Evolutionary conservation across 2,113 vertebrate genomes (phyloP).

Genomic region (Neogale vison): DNA sequence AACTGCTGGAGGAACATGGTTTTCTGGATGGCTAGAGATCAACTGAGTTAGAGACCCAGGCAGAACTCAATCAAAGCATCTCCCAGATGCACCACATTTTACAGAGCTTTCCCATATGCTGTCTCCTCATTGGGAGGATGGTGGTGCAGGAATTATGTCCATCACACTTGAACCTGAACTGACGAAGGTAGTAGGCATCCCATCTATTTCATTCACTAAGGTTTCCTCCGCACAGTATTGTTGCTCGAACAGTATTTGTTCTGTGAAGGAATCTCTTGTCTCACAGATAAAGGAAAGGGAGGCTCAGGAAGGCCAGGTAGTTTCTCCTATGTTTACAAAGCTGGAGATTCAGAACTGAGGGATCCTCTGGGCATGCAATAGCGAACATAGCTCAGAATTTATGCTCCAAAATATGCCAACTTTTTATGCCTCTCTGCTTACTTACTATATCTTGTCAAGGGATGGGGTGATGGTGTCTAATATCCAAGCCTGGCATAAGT

Average conservation of each 20-base stretch:
- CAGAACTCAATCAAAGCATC: neutral
- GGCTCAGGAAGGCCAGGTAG: neutral
- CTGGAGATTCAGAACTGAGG: neutral
- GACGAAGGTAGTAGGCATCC: neutral
- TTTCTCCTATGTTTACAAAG: neutral
- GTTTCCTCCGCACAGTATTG: neutral
- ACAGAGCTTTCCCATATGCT: neutral
- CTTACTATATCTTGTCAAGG: neutral
- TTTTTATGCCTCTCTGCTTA: neutral
- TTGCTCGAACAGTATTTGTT: neutral
- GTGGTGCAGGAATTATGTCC: neutral
- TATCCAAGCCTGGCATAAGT: neutral
- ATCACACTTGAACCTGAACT: no score
- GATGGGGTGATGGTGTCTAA: neutral
- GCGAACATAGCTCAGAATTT: neutral
- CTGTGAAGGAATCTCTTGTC: neutral
- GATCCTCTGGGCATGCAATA: neutral
- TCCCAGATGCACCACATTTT: neutral
- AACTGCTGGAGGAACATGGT: neutral
- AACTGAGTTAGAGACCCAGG: neutral
- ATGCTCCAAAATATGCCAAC: neutral
- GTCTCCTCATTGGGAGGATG: neutral
- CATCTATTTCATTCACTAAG: neutral
- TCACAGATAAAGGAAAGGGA: neutral
- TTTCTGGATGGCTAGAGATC: neutral